Base-by-base conservation (phyloP, 2,797 vertebrate species). In the Bradypodion ventrale region DNA sequence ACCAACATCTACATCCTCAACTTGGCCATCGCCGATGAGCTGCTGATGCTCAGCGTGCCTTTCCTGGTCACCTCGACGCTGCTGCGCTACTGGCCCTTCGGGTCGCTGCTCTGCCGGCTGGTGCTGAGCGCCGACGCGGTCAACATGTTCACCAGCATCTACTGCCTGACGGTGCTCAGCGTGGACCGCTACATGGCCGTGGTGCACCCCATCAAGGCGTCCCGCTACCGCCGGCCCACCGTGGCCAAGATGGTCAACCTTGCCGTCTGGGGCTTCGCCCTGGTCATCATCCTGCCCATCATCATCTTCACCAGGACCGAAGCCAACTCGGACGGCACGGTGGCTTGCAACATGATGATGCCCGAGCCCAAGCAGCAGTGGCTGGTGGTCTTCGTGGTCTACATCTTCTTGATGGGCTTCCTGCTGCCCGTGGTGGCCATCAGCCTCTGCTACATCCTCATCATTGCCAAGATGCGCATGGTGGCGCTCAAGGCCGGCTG, bases 121-220 rank as follows among this genome's bases (percentile, higher is more conserved):
- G 97, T 98, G 87, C 96, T 98, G 89, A 98, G 97, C 13, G 97
- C 98, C 91, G 97, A 98, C 92, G 97, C 97, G 32, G 97, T 98
- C 94, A 98, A 98, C 93, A 98, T 98, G 97, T 98, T 98, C 94
- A 98, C 97, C 91, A 98, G 97, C 93, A 97, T 98, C 93, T 98
- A 97, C 91, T 98, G 97, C 92, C 95, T 98, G 88, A 98, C 97
- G 0, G 97, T 98, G 87, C 96, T 98, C 19, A 98, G 97, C 15
- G 97, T 97, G 89, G 97, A 98, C 94, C 96, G 97, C 16, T 98
- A 98, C 87, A 96, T 98, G 40, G 97, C 97, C 5, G 97, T 98
- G 90, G 97, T 98, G 90, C 97, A 98, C 91, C 97, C 97, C 87
- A 97, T 98, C 93, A 97, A 97, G 91, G 97, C 97, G 0, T 97